Evolutionary conservation across 2,888 invertebrate species (phyloP).

Genomic region (Esperia sulphurella): DNA sequence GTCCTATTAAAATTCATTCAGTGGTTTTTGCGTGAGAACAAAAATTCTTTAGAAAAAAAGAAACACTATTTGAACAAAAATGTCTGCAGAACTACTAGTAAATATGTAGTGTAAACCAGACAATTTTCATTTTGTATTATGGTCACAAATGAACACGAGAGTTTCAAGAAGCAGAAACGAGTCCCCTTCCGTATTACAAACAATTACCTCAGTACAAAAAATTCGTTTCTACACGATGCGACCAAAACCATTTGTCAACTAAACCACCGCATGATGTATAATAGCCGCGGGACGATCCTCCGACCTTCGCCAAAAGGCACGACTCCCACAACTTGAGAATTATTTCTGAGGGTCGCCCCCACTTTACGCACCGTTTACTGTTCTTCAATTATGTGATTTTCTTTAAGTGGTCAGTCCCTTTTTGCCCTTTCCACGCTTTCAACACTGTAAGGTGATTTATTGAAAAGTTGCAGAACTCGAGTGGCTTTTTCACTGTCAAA

Average conservation of each 20-base stretch:
- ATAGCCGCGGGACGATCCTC: slow-evolving; percentile 41
- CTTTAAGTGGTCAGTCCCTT: slow-evolving; percentile 71
- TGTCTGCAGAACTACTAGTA: too few species aligned
- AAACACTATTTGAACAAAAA: too few species aligned
- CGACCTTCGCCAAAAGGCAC: slow-evolving; percentile 58
- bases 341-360: slow-evolving; percentile 52
- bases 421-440: slow-evolving; percentile 32
- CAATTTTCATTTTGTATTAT: too few species aligned
- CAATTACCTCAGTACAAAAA: background rate
- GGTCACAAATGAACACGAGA: too few species aligned
- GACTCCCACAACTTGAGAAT: slow-evolving; percentile 48
- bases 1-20: too few species aligned
- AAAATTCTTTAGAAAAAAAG: too few species aligned
- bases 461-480: slow-evolving; percentile 29
- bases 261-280: slow-evolving; percentile 61
- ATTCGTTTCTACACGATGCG: slow-evolving; percentile 1
- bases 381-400: slow-evolving; percentile 78
- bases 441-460: slow-evolving; percentile 41
- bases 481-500: slow-evolving; percentile 8
- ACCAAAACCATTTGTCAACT: slow-evolving; percentile 45
- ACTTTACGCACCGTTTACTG: slow-evolving; percentile 74
- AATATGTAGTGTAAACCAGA: too few species aligned
- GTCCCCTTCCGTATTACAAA: too few species aligned
- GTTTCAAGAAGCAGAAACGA: too few species aligned
- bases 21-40: too few species aligned